Conservation (phyloP, 2,888 invertebrate species). For the Lasioglossum oenotherae region DNA sequence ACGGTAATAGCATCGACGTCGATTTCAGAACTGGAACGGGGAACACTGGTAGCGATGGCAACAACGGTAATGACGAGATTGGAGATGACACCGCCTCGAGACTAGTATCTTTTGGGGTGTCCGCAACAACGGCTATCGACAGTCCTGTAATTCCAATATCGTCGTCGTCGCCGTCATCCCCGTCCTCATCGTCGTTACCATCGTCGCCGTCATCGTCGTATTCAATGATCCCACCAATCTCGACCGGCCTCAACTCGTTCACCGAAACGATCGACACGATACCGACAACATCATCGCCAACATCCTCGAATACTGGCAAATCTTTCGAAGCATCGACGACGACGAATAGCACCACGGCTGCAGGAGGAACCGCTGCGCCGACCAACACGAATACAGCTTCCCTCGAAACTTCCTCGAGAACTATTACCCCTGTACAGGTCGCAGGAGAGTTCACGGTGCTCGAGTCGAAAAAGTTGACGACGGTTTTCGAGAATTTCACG, state of each 20-base stretch:
- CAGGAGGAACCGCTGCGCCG: not conserved
- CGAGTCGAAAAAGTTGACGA: constrained; percentile 59
- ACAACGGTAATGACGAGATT: not conserved
- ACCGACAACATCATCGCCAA: constrained; percentile 32
- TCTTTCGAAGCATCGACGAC: not conserved
- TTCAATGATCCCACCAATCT: constrained; percentile 37
- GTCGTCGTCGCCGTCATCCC: constrained; percentile 62
- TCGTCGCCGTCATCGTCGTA: constrained; percentile 69
- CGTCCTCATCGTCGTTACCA: constrained; percentile 60
- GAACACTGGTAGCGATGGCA: constrained; percentile 12
- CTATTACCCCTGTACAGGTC: constrained; percentile 46
- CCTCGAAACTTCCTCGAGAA: constrained; percentile 61
- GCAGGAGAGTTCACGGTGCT: constrained; percentile 11
- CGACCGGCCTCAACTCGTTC: constrained; percentile 2
- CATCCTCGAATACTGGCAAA: constrained; percentile 39
- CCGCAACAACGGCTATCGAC: not conserved
- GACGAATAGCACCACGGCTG: not conserved
- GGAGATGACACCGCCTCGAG: not conserved
- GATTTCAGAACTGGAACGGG: not conserved
- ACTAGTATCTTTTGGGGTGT: constrained; percentile 4
- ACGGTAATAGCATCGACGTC: constrained; percentile 30
- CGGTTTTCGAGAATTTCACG: constrained; percentile 33
- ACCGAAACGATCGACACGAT: not conserved
- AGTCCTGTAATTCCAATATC: constrained; percentile 18
- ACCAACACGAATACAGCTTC: constrained; percentile 22